Base-by-base conservation (phyloP, 2,797 vertebrate genomes). In the Pitangus sulphuratus region DNA sequence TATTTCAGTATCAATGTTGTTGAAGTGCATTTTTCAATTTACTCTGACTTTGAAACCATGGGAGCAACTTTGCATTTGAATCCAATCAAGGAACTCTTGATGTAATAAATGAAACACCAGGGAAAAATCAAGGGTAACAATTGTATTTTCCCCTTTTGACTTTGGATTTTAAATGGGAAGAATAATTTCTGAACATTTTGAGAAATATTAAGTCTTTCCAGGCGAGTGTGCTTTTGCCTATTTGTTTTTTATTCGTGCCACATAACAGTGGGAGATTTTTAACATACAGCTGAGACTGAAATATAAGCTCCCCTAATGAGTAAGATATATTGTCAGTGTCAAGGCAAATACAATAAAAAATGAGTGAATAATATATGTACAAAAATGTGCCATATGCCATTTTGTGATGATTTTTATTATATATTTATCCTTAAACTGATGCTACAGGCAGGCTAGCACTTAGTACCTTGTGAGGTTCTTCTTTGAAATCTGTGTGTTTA, bases 321-420 rank as follows among this genome's bases (percentile, higher is more conserved):
- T 84, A 80, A 94, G 92, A 97, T 89, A 60, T 88, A 91, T 94
- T 97, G 96, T 95, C 95, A 90, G 40, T 94, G 89, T 97, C 95
- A 97, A 95, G 93, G 95, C 95, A 94, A 93, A 95, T 79, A 93
- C 96, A 95, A 96, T 95, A 94, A 96, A 91, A 96, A 96, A 90
- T 88, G 95, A 95, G 56, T 88, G 90, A 96, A 85, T 92, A 90
- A 88, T 94, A 90, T 88, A 89, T 91, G 47, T 92, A 77, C 57
- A 68, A 88, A 97, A 95, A 89, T 62, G 78, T 89, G 82, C 95
- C 94, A 95, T 96, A 95, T 96, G 95, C 74, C 70, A 68, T 58
- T 94, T 95, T 8, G 26, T 81, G 86, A 78, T 78, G 77, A 76
- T 57, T 87, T 86, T 94, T 93, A 44, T 80, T 78, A 54, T 82